A percentile compares a stretch with the other conserved stretches of the same genome.
Conservation (phyloP, 2,888 invertebrate species). For the Buathra laborator region DNA sequence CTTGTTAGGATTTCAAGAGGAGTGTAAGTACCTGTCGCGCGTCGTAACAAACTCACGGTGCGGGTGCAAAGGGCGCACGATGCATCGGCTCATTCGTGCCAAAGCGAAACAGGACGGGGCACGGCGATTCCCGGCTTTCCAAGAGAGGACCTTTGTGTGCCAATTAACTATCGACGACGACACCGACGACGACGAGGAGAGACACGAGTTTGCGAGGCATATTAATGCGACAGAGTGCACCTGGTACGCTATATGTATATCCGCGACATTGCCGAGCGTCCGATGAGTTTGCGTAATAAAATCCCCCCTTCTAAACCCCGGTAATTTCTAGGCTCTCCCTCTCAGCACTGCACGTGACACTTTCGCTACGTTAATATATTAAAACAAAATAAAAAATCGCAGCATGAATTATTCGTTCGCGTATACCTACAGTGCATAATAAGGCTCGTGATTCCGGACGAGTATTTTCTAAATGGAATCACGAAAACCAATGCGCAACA, state of each 20-base stretch:
- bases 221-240: constrained; percentile 46
- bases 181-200: constrained; percentile 2
- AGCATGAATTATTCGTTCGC: neutral
- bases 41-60: neutral
- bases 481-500: too few species aligned
- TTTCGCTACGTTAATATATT: constrained; percentile 13
- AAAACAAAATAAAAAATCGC: constrained; percentile 1
- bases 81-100: constrained; percentile 1
- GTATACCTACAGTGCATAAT: neutral
- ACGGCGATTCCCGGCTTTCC: constrained; percentile 23
- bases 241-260: neutral
- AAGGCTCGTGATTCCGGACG: neutral
- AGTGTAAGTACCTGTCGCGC: neutral
- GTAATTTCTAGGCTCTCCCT: constrained; percentile 20
- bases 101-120: constrained; percentile 19
- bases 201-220: constrained; percentile 29
- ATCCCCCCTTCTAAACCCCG: neutral
- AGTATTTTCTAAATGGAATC: neutral
- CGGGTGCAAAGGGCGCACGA: neutral
- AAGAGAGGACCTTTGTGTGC: constrained; percentile 28
- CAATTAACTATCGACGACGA: constrained; percentile 35
- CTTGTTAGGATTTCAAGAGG: constrained; percentile 4
- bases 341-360: constrained; percentile 5
- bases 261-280: constrained; percentile 25
- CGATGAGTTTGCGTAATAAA: constrained; percentile 40